phyloP scores from a whole-genome alignment of 2,888 invertebrate species.

The Pandemis heparana region DNA sequence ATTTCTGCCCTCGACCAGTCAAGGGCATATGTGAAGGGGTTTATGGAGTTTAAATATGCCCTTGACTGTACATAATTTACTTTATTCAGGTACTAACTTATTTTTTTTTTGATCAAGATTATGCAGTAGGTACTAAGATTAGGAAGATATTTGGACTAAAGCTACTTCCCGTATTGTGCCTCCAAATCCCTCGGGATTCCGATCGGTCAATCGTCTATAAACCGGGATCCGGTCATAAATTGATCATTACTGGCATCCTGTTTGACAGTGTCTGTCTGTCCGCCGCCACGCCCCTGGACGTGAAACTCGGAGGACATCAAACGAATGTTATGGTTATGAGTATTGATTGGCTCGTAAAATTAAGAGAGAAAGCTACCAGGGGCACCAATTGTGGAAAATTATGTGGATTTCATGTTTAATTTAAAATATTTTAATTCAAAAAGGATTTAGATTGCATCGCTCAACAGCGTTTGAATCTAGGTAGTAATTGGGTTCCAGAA shows the following conservation, averaged over 20 bases:
- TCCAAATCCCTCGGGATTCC: constrained; percentile 30
- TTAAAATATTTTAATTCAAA: neutral
- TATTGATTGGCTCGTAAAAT: constrained; percentile 12
- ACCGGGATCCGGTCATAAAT: constrained; percentile 48
- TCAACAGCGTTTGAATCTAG: neutral
- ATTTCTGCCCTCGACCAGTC: no score
- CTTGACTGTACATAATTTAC: no score
- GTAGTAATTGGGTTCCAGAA: neutral
- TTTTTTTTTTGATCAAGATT: no score
- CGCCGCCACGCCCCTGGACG: constrained; percentile 17
- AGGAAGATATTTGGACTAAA: neutral
- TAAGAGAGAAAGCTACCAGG: neutral
- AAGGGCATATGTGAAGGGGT: no score
- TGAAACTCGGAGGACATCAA: constrained; percentile 16
- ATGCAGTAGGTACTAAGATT: neutral
- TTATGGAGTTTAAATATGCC: no score
- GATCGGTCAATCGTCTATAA: constrained; percentile 43
- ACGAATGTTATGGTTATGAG: constrained; percentile 6
- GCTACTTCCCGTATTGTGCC: constrained; percentile 8
- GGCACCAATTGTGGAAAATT: neutral
- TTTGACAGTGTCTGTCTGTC: constrained; percentile 33
- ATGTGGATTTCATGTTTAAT: neutral
- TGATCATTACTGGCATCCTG: constrained; percentile 46
- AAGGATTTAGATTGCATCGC: neutral
- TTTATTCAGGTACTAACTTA: no score